phyloP scores from a whole-genome alignment of 2,888 invertebrate genomes.

The Eilema caniola region DNA sequence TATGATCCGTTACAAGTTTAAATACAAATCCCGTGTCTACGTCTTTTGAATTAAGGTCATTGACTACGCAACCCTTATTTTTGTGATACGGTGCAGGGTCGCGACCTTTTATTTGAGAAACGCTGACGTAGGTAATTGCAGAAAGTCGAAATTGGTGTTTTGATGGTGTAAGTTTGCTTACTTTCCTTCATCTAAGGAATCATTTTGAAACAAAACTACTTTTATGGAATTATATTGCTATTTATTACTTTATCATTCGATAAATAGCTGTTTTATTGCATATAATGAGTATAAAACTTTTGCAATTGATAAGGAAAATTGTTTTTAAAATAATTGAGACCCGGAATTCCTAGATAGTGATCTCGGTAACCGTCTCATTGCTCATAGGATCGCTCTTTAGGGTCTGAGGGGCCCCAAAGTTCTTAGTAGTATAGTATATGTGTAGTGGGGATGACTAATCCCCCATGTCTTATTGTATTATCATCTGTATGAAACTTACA shows the following conservation, averaged over 20 bases:
- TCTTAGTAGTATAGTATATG: no score
- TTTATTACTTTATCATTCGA: not conserved
- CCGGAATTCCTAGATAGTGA: not conserved
- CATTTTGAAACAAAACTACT: not conserved
- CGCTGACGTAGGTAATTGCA: not conserved
- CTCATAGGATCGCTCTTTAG: no score
- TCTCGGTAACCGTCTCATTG: no score
- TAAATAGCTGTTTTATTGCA: not conserved
- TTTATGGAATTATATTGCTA: not conserved
- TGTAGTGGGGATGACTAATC: no score
- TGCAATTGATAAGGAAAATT: not conserved
- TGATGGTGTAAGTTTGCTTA: not conserved
- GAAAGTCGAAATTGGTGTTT: not conserved
- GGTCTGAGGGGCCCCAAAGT: no score
- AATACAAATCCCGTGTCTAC: no score
- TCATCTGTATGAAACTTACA: no score
- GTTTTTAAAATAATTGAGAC: no score
- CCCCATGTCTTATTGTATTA: no score
- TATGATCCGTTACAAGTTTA: no score
- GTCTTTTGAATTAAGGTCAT: no score
- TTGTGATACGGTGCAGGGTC: not conserved
- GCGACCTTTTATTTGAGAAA: not conserved
- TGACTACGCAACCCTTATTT: no score
- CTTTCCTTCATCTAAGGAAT: not conserved
- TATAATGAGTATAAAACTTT: not conserved